Percentiles rank a stretch among this genome's conserved stretches.
These are phyloP conservation scores for Triplophysa tibetana DNA, from an alignment of 2,113 vertebrate genomes.

Conservation along the genomic window DNA sequence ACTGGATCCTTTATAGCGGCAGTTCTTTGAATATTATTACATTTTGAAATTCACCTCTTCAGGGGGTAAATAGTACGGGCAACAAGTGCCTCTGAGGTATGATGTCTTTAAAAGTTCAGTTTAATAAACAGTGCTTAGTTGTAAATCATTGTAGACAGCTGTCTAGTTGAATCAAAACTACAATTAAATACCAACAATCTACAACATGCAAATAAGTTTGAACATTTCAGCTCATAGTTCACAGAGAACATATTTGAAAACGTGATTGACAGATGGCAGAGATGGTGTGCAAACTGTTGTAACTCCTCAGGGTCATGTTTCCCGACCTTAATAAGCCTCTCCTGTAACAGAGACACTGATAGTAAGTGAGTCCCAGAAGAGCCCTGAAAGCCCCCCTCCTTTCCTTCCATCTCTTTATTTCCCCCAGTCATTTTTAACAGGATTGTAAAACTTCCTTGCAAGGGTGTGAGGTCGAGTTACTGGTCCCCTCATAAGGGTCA, in stretches of 20 bases:
- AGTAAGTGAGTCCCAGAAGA: slow-evolving; percentile 52
- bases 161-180: not conserved
- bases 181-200: not conserved
- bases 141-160: too few species aligned
- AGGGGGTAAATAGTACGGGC: not conserved
- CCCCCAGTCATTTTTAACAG: slow-evolving; percentile 52
- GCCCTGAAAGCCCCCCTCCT: slow-evolving; percentile 34
- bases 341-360: slow-evolving; percentile 25
- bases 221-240: too few species aligned
- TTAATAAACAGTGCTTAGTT: too few species aligned
- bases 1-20: not conserved
- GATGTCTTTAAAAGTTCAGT: too few species aligned
- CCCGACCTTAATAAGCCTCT: slow-evolving; percentile 3
- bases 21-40: not conserved
- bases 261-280: slow-evolving; percentile 33
- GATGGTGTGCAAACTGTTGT: slow-evolving; percentile 8
- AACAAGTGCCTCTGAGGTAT: too few species aligned
- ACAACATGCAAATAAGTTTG: not conserved
- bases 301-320: slow-evolving; percentile 26
- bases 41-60: not conserved
- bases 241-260: not conserved
- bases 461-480: slow-evolving; percentile 46
- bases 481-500: slow-evolving; percentile 39
- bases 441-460: slow-evolving; percentile 55
- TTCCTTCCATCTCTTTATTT: slow-evolving; percentile 44